Conservation (phyloP, 2,888 invertebrate genomes). For the Phymatocera aterrima region DNA sequence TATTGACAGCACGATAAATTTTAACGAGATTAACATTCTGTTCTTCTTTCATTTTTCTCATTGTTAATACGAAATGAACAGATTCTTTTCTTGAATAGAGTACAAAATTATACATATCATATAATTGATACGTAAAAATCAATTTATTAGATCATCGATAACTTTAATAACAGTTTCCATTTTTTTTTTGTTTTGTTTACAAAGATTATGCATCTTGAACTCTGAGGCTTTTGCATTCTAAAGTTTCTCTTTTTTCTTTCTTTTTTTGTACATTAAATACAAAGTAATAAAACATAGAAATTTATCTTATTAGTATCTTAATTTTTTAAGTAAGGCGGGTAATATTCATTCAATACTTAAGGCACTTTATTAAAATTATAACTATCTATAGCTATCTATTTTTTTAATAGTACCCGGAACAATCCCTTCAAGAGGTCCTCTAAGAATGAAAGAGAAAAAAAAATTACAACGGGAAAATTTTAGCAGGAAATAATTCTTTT, state of each 20-base stretch:
- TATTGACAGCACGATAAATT: neutral
- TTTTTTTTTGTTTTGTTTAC: neutral
- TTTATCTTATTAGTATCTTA: too few species aligned
- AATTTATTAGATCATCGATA: too few species aligned
- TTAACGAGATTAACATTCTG: too few species aligned
- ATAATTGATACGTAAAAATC: too few species aligned
- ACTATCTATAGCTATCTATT: neutral
- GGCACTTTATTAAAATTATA: neutral
- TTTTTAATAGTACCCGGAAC: neutral
- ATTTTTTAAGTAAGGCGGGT: conserved; percentile 1
- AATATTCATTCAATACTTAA: neutral
- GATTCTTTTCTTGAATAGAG: too few species aligned
- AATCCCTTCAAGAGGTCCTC: neutral
- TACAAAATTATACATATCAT: too few species aligned
- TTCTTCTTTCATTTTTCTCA: too few species aligned
- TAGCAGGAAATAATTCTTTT: neutral
- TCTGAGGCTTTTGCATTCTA: neutral
- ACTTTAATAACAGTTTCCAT: neutral
- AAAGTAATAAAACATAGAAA: too few species aligned
- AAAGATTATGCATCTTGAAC: neutral
- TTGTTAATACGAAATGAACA: too few species aligned
- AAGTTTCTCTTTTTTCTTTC: neutral
- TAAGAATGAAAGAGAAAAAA: neutral
- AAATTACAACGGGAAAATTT: neutral
- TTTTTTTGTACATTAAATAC: conserved; percentile 2